Conservation (phyloP, 2,797 vertebrate genomes). For the Phaenicophaeus curvirostris region DNA sequence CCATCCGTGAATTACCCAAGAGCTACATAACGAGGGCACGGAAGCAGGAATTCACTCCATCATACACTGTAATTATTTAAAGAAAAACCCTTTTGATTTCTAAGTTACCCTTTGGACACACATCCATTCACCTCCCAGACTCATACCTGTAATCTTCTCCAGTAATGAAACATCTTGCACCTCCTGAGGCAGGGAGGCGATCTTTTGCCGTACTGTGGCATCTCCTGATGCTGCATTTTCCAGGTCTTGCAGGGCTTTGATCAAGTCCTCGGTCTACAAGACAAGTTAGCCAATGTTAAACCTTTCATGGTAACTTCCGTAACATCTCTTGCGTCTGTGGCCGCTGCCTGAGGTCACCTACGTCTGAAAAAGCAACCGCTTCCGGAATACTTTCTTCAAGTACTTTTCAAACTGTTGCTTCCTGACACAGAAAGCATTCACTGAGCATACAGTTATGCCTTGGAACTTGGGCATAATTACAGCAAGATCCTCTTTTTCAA, state of each 20-base stretch:
- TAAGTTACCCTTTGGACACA: not conserved
- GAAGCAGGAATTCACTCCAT: not conserved
- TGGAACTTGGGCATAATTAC: not conserved
- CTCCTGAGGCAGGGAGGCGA: constrained; percentile 96
- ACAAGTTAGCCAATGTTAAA: not conserved
- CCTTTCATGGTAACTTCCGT: not conserved
- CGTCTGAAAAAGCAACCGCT: not conserved
- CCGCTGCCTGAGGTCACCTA: not conserved
- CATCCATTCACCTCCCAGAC: not conserved
- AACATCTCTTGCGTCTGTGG: not conserved
- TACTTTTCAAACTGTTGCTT: not conserved
- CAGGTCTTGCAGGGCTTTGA: constrained; percentile 95
- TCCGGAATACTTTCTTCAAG: not conserved
- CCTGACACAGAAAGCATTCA: not conserved
- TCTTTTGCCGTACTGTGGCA: constrained; percentile 95
- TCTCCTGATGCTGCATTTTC: constrained; percentile 97
- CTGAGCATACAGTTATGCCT: not conserved
- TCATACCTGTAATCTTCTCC: constrained; percentile 94
- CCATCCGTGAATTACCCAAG: not conserved
- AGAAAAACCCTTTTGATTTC: not conserved
- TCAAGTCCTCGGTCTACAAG: constrained; percentile 92
- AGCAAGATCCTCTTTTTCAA: not conserved
- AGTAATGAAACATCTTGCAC: constrained; percentile 96
- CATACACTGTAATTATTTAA: not conserved
- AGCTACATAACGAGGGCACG: not conserved